These are phyloP conservation scores for Phataginus tricuspis DNA, from an alignment of 2,797 vertebrate genomes.

Conservation along the genomic window DNA sequence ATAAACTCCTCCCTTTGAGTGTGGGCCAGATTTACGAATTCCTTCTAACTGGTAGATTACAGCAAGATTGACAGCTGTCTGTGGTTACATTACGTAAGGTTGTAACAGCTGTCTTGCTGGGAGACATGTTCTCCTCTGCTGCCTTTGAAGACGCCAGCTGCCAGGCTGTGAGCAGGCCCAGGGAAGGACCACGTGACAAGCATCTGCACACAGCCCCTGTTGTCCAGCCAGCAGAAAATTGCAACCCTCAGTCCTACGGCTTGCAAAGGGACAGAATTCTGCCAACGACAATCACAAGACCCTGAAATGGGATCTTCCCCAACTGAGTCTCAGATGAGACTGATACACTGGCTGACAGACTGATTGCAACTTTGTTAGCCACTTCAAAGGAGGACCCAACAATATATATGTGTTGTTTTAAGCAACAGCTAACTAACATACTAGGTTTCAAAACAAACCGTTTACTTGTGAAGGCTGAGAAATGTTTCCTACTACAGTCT, in stretches of 20 bases:
- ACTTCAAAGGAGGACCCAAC: not conserved
- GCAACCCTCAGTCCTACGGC: not conserved
- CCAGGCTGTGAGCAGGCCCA: not conserved
- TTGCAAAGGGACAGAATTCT: not conserved
- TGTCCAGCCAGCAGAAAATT: not conserved
- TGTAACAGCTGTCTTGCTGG: not conserved
- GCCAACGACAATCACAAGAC: not conserved
- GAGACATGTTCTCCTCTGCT: not conserved
- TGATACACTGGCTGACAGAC: not conserved
- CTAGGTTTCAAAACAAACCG: not conserved
- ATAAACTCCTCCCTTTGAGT: not conserved
- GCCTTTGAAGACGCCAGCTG: not conserved
- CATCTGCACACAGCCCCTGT: not conserved
- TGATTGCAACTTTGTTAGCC: not conserved
- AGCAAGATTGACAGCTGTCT: not conserved
- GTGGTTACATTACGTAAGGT: not conserved
- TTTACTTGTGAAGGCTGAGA: not conserved
- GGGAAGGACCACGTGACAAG: not conserved
- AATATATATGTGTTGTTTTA: not conserved
- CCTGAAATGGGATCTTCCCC: not conserved
- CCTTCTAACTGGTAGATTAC: not conserved
- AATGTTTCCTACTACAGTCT: not conserved
- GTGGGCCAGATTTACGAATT: not conserved
- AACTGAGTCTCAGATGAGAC: not conserved
- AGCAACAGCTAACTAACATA: not conserved